Percentiles rank a stretch among this genome's conserved stretches.
phyloP scores from a whole-genome alignment of 2,888 invertebrate species.

The Tachina grossa region DNA sequence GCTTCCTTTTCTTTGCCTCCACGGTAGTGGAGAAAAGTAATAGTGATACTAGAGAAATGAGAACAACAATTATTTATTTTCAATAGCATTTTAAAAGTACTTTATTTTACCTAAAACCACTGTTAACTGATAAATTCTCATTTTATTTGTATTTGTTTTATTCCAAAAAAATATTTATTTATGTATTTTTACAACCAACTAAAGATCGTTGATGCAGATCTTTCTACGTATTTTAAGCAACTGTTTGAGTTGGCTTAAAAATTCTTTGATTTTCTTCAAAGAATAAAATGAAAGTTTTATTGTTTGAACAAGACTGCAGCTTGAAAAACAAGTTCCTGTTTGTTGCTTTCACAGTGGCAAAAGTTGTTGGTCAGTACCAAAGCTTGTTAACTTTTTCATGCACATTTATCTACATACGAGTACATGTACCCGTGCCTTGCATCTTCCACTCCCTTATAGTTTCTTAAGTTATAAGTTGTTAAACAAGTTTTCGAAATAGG shows the following conservation, averaged over 20 bases:
- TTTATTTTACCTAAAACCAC: slow-evolving; percentile 48
- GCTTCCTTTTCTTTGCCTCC: slow-evolving; percentile 76
- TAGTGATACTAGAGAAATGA: slow-evolving; percentile 51
- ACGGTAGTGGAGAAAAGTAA: slow-evolving; percentile 71
- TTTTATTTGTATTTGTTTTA: slow-evolving; percentile 35
- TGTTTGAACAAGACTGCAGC: slow-evolving; percentile 41
- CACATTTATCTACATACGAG: not conserved
- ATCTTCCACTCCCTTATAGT: slow-evolving; percentile 36
- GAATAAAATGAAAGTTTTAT: slow-evolving; percentile 70
- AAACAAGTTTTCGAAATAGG: slow-evolving; percentile 66
- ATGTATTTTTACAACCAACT: slow-evolving; percentile 3
- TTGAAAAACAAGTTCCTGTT: slow-evolving; percentile 66
- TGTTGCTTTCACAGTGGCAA: slow-evolving; percentile 62
- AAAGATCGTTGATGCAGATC: slow-evolving; percentile 36
- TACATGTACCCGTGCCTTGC: not conserved
- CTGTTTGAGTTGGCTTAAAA: slow-evolving; percentile 32
- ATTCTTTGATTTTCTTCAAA: slow-evolving; percentile 69
- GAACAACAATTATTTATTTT: not conserved
- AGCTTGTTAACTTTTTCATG: slow-evolving; percentile 18
- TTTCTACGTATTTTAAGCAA: slow-evolving; percentile 49
- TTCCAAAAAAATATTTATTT: not conserved
- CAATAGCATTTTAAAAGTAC: not conserved
- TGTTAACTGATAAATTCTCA: slow-evolving; percentile 50
- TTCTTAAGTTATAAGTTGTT: slow-evolving; percentile 50
- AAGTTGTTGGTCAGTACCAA: slow-evolving; percentile 34